Base-by-base conservation (phyloP, 2,888 invertebrate genomes). In the Myopa tessellatipennis region DNA sequence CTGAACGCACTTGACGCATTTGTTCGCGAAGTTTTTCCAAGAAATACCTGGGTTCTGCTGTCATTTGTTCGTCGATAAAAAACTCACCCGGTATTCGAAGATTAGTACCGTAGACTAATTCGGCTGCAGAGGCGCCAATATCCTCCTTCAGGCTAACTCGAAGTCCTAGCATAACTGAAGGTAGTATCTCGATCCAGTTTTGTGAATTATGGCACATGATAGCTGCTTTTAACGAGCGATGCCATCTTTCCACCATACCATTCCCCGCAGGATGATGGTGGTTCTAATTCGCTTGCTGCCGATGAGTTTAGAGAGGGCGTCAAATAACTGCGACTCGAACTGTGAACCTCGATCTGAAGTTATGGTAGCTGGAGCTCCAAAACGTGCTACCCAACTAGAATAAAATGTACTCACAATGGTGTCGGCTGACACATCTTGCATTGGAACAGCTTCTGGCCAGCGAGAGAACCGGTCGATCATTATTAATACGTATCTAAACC, bases 261-360 rank as follows among this genome's bases (percentile, higher is more conserved):
- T 90, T 89, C 0, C 85, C 81, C 50, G 83, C 81, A 36, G 89
- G 86, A 78, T 89, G 87, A 79, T 87, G 87, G 87, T 85, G 8
- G 85, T 86, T 55, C 81, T 76, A 14, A 78, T 80, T 73, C 78
- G 79, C 72, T 81, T 83, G 74, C 76, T 79, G 72, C 83, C 84
- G 79, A 83, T 80, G 77, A 84, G 79, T 79, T 82, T 81, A 68
- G 79, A 77, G 70, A 80, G 75, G 79, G 80, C 81, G 36, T 81
- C 76, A 80, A 86, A 88, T 7, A 88, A 77, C 8, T 74, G 50
- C 0, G 85, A 83, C 72, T 85, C 85, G 72, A 88, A 87, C 77
- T 88, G 87, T 40, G 83, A 76, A 45, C 88, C 87, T 79, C 85
- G 84, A 82, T 88, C 87, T 26, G 87, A 85, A 4, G 77, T 76